Evolutionary conservation across 2,113 vertebrate genomes (phyloP), one percentile per base, ranked within the genome.

Genomic region (Chelonoidis abingdonii): DNA sequence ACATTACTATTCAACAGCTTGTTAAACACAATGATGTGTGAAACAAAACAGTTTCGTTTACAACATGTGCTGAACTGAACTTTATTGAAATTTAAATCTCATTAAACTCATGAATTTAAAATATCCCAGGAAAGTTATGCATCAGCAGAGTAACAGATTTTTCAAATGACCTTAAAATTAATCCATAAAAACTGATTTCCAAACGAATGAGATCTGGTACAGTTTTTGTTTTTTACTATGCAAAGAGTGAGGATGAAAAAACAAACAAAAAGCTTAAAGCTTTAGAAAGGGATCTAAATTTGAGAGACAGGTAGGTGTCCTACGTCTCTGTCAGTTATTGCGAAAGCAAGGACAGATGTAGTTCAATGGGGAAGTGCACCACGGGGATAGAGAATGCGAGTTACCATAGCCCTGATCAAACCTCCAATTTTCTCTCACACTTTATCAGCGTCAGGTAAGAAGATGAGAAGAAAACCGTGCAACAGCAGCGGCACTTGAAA

Each of bases 21-120:
- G 0, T 0, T 0, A 11, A 14, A n/a, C 1, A 13, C 1, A 52
- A 62, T 7, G 31, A 56, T 7, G 2, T 1, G 1, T 41, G 2
- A 10, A 62, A n/a, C 0, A 9, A 3, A 29, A 24, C 80, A 41
- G 29, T 69, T 10, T 2, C 49, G 21, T 31, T 12, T 5, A 38
- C 29, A 10, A 1, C 53, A 9, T 9, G 4, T 0, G n/a, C 65
- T 9, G 25, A 57, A 31, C 57, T 19, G 44, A 87, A 80, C 54
- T 72, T 38, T 47, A 41, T 19, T 87, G 54, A 92, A 78, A 90
- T 79, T 52, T 84, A 90, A 79, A n/a, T 38, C 35, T 79, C 57
- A 79, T 50, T 62, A 50, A 54, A 79, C 41, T 47, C 38, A 84
- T 62, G 31, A 38, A 5, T 72, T 69, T 69, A n/a, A 69, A 69